Evolutionary conservation across 2,888 invertebrate genomes (phyloP).

Genomic region (Drosophila nr. fundita): DNA sequence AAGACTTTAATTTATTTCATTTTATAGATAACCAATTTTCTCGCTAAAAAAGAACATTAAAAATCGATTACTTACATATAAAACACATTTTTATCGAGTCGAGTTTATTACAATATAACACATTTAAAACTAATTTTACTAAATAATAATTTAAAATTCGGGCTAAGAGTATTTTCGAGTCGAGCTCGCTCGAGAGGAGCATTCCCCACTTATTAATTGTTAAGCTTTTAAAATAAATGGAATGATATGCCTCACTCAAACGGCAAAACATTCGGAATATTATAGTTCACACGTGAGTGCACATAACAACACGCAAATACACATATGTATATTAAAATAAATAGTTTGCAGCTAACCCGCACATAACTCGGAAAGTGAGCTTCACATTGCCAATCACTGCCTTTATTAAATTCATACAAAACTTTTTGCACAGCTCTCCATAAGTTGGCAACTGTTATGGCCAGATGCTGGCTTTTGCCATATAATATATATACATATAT

Average conservation of each 20-base stretch:
- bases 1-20: neutral
- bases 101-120: neutral
- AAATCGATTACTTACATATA: neutral
- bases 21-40: neutral
- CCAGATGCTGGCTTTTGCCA: constrained; percentile 40
- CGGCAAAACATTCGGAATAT: neutral
- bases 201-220: neutral
- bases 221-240: neutral
- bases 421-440: constrained; percentile 54
- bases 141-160: too few relatives aligned
- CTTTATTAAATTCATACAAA: constrained; percentile 54
- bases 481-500: constrained; percentile 14
- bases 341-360: constrained; percentile 20
- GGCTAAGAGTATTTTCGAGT: neutral
- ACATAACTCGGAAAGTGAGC: constrained; percentile 20
- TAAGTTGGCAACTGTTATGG: constrained; percentile 70
- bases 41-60: neutral
- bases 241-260: neutral
- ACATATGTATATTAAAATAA: constrained; percentile 8
- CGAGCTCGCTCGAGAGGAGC: neutral
- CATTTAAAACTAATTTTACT: neutral
- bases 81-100: neutral
- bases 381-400: constrained; percentile 52
- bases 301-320: neutral
- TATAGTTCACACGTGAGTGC: constrained; percentile 17